These are phyloP conservation scores for Dexiosoma caninum DNA, from an alignment of 2,888 invertebrate species.

Conservation along the genomic window DNA sequence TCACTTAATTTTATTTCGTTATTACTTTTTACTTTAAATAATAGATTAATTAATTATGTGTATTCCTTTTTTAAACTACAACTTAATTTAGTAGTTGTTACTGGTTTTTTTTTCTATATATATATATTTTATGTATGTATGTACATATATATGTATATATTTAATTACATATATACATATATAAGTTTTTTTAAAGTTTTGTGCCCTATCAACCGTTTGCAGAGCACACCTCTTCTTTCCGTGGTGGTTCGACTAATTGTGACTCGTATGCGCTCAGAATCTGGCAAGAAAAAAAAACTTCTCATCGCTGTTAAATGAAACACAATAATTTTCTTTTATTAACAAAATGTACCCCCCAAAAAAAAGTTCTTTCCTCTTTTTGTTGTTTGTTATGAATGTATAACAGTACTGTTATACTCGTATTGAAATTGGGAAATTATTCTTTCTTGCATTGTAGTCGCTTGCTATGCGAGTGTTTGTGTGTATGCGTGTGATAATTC, in stretches of 20 bases:
- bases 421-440: constrained; percentile 48
- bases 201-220: constrained; percentile 62
- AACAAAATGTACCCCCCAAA: constrained; percentile 34
- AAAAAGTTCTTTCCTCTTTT: constrained; percentile 10
- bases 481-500: constrained; percentile 3
- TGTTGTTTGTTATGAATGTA: background rate
- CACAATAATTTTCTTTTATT: constrained; percentile 48
- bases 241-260: constrained; percentile 60
- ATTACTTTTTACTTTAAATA: constrained; percentile 37
- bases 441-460: constrained; percentile 20
- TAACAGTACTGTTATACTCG: background rate
- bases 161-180: too few relatives aligned
- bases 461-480: background rate
- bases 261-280: constrained; percentile 58
- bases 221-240: constrained; percentile 63
- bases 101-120: constrained; percentile 42
- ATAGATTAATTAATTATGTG: constrained; percentile 47
- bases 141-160: constrained; percentile 33
- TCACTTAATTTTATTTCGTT: constrained; percentile 45
- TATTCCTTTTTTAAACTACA: constrained; percentile 54
- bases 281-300: constrained; percentile 57
- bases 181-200: constrained; percentile 49
- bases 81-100: constrained; percentile 58
- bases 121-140: constrained; percentile 30
- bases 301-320: constrained; percentile 44